A percentile compares a stretch with the other conserved stretches of the same genome.
Conservation (phyloP, 2,797 vertebrate species). For the Gymnoscopelus braueri region DNA sequence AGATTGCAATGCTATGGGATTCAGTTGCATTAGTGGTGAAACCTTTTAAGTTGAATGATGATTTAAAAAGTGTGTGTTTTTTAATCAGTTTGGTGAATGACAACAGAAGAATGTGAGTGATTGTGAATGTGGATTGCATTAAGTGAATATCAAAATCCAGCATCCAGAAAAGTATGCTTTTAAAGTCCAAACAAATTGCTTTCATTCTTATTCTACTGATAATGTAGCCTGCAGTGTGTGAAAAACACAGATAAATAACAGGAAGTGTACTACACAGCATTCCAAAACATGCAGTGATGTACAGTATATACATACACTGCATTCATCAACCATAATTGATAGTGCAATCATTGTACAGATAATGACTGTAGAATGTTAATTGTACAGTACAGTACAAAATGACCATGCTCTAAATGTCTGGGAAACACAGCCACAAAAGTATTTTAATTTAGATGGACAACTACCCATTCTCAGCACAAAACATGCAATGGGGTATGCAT, state of each 20-base stretch:
- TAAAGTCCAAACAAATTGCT: not conserved
- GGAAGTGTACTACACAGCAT: not conserved
- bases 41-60: not conserved
- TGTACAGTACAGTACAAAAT: slow-evolving; percentile 27
- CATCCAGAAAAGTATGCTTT: not conserved
- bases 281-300: not conserved
- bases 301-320: not conserved
- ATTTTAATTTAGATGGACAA: too few relatives aligned
- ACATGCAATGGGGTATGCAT: not conserved
- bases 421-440: too few relatives aligned
- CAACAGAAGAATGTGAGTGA: too few relatives aligned
- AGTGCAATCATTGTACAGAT: slow-evolving; percentile 34
- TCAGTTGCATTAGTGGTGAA: too few relatives aligned
- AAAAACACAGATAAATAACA: not conserved
- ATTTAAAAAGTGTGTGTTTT: too few relatives aligned
- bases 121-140: too few relatives aligned
- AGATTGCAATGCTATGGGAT: slow-evolving; percentile 7
- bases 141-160: too few relatives aligned
- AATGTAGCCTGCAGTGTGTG: slow-evolving; percentile 2
- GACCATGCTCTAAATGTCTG: slow-evolving; percentile 16
- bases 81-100: too few relatives aligned
- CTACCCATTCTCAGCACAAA: too few relatives aligned
- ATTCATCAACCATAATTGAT: slow-evolving; percentile 44
- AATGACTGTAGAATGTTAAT: slow-evolving; percentile 32
- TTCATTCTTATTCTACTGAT: not conserved